Base-by-base conservation (phyloP, 1,140 invertebrate species). In the Bombyx mandarina region DNA sequence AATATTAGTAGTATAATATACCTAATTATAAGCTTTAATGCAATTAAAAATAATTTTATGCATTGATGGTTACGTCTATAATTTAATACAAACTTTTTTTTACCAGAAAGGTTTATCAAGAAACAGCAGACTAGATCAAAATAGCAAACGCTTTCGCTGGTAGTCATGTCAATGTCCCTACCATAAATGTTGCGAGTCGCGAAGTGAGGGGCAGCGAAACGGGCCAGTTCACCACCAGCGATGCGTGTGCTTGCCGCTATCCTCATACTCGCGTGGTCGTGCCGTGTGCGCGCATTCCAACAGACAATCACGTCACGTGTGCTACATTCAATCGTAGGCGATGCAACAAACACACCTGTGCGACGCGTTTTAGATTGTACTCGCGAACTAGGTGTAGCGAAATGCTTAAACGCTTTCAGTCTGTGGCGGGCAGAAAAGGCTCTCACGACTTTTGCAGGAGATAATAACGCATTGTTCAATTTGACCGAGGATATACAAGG, bases 381-480 rank as follows among this genome's bases (percentile, higher is more conserved):
- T 1, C 65, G 63, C 45, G 56, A 61, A 35, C 60, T 82, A 54
- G 85, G 86, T 9, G 63, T 79, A 0, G 54, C 72, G 48, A 84
- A 83, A 77, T 89, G 88, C 73, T 52, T 88, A 7, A 78, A 68
- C 58, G 86, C 85, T n/a, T 82, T 81, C 61, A 74, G 79, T 46
- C 62, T 66, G 2, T 82, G 79, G 75, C 75, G 80, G 43, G 81
- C 85, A 26, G 72, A 87, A 64, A 65, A 69, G 42, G 77, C 82
- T n/a, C 53, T 77, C 26, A 51, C 67, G 43, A 35, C 56, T 8
- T 58, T 71, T n/a, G 46, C 60, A 12, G 56, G 57, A 26, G n/a
- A 56, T 22, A 47, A 50, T 55, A 54, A 44, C n/a, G 43, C 46
- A 22, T 56, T 49, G 35, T 63, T 65, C 47, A 70, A 72, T 44